Evolutionary conservation across 2,113 vertebrate genomes (phyloP), one percentile per base, ranked within the genome.

Genomic region (Circaetus cinerascens): DNA sequence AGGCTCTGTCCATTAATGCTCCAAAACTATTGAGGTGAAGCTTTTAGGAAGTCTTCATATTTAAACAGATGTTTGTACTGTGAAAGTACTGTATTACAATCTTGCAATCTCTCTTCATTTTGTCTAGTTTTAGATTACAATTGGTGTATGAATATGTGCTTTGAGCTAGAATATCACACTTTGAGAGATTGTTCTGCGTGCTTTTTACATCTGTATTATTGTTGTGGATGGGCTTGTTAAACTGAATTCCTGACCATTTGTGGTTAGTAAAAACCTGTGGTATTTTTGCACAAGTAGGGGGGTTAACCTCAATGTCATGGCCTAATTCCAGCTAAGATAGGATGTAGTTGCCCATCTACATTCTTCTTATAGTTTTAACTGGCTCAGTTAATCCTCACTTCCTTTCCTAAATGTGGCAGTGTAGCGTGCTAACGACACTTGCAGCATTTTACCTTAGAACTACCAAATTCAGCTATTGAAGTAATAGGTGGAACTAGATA

Each of bases 281-380:
- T 62, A 95, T 95, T 95, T 92, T 91, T 97, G 74, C 79, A 83
- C 53, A 71, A 78, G 93, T 62, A 2, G 51, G 60, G 88, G 88
- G 83, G 86, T 95, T 97, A 91, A 93, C 88, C 91, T 97, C 93
- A 87, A 36, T 79, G 93, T 63, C 76, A 40, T 91, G 94, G 95
- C 90, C 63, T 74, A 75, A 91, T 91, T 95, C 93, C 93, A 97
- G 55, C 82, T 75, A 7, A 50, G 90, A 95, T 91, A 89, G 95
- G 69, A 91, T 75, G 59, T 79, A 95, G 62, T 51, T 94, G 79
- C n/a, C 60, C 62, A 67, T 95, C 91, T 76, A 57, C 66, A 79
- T 93, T 93, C 82, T 82, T 69, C 59, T 91, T 83, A n/a, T 0
- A 83, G 59, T 86, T 97, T 84, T 72, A 94, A 67, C 79, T 66